These are phyloP conservation scores for Temnothorax curvispinosus DNA, from an alignment of 1,140 invertebrate species.

Conservation along the genomic window DNA sequence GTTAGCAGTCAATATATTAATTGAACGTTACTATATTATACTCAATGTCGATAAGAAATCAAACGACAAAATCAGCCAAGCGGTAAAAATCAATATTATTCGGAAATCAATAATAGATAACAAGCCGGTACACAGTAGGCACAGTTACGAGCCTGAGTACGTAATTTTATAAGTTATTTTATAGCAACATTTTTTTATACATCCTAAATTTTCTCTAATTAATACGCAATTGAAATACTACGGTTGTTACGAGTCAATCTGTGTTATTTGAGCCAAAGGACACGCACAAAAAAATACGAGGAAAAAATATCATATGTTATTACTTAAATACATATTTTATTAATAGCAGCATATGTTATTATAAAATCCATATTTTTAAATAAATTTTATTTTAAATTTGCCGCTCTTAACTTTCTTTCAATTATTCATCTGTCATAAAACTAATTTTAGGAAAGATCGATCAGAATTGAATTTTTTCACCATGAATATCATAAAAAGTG, in stretches of 20 bases:
- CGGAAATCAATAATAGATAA: too few species aligned
- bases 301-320: not conserved
- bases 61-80: not conserved
- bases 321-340: too few species aligned
- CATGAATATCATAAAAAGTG: not conserved
- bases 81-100: not conserved
- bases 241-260: not conserved
- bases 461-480: not conserved
- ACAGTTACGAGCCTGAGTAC: too few species aligned
- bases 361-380: not conserved
- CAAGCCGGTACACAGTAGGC: too few species aligned
- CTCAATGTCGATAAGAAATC: not conserved
- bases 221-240: not conserved
- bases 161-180: not conserved
- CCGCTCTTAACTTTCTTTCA: not conserved
- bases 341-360: not conserved
- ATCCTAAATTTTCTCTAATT: not conserved
- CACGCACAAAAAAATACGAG: not conserved
- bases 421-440: not conserved
- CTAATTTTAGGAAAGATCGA: not conserved
- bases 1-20: not conserved
- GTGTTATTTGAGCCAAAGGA: not conserved
- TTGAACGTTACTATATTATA: not conserved
- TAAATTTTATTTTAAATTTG: not conserved
- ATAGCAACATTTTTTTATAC: not conserved